Evolutionary conservation across 2,888 invertebrate species (phyloP).

Genomic region (Panopea generosa): DNA sequence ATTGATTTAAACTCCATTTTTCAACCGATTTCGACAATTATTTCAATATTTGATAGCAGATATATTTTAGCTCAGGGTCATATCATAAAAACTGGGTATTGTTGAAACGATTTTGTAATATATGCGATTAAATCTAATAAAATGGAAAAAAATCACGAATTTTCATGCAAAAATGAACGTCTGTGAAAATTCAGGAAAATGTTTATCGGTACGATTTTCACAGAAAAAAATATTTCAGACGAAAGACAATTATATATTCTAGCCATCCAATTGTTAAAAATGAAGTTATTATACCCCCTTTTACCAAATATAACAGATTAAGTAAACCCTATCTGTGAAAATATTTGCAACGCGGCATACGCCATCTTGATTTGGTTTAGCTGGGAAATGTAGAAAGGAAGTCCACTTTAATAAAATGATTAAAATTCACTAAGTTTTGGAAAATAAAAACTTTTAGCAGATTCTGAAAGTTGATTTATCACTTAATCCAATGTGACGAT

Average conservation of each 20-base stretch:
- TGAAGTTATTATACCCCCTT: too few relatives aligned
- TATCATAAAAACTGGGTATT: too few relatives aligned
- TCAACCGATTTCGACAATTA: constrained; percentile 1
- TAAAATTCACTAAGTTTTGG: not conserved
- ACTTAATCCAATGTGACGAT: too few relatives aligned
- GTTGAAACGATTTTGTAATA: not conserved
- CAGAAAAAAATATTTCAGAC: too few relatives aligned
- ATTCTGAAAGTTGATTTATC: too few relatives aligned
- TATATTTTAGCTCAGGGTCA: not conserved
- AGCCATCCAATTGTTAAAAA: too few relatives aligned
- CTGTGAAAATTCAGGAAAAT: constrained; percentile 5
- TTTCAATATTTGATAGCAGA: not conserved
- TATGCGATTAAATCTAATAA: not conserved
- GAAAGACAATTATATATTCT: too few relatives aligned
- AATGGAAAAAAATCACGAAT: not conserved
- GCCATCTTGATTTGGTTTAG: constrained; percentile 9
- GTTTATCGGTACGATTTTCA: too few relatives aligned
- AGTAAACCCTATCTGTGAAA: too few relatives aligned
- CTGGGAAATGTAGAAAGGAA: not conserved
- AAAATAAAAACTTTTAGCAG: too few relatives aligned
- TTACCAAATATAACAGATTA: too few relatives aligned
- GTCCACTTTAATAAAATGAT: not conserved
- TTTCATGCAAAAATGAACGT: not conserved
- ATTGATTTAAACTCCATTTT: constrained; percentile 16
- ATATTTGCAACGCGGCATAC: not conserved